Percentiles rank a stretch among this genome's conserved stretches.
Evolutionary conservation across 2,113 vertebrate species (phyloP).

Genomic region (Carassius auratus): DNA sequence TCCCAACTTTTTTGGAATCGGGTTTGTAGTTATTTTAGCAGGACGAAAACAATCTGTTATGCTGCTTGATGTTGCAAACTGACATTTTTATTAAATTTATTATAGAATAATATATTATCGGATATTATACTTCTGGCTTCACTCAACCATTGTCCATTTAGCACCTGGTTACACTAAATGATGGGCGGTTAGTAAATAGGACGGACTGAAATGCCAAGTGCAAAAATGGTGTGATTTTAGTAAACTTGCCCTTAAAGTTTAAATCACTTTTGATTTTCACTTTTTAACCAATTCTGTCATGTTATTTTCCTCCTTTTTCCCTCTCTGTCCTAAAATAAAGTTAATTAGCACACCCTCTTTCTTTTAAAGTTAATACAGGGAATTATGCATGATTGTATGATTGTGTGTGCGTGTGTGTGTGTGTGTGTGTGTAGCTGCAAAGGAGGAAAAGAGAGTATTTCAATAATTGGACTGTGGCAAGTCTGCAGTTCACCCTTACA

Average conservation of each 20-base stretch:
- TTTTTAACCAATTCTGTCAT: slow-evolving; percentile 3
- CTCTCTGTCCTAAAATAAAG: background rate
- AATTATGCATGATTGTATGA: background rate
- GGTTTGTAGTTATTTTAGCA: background rate
- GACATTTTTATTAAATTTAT: background rate
- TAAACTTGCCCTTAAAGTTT: slow-evolving; percentile 14
- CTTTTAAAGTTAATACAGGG: slow-evolving; percentile 2
- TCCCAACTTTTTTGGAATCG: too few species aligned
- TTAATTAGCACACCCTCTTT: slow-evolving; percentile 30
- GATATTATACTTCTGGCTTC: background rate
- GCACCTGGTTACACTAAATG: background rate
- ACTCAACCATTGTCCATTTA: background rate
- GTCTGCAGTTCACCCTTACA: slow-evolving; percentile 67
- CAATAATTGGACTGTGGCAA: slow-evolving; percentile 78
- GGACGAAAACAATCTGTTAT: background rate
- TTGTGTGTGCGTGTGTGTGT: slow-evolving; percentile 12
- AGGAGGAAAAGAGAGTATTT: slow-evolving; percentile 63
- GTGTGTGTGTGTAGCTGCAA: slow-evolving; percentile 2
- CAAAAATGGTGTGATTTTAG: background rate
- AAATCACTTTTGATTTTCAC: slow-evolving; percentile 6
- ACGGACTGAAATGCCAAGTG: background rate
- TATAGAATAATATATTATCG: background rate
- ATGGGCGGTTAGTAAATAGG: background rate
- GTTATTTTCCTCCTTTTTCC: slow-evolving; percentile 1
- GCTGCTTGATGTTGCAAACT: background rate